phyloP scores from a whole-genome alignment of 2,797 vertebrate genomes.

The Heteromormyrus szaboi region DNA sequence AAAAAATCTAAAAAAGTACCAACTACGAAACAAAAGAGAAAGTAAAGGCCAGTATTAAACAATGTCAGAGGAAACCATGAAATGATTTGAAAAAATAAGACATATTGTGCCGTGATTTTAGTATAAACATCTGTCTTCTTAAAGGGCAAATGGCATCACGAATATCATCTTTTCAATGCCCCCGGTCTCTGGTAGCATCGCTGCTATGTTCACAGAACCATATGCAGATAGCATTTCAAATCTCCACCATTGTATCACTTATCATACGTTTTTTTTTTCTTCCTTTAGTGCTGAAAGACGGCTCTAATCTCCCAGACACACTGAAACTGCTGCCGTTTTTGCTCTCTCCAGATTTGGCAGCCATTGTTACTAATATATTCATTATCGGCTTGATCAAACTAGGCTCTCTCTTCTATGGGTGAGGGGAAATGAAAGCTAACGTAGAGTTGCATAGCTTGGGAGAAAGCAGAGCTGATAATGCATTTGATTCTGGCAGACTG shows the following conservation, averaged over 20 bases:
- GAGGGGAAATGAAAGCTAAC: background rate
- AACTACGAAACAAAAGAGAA: background rate
- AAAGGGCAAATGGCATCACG: background rate
- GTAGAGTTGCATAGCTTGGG: background rate
- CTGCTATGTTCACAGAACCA: background rate
- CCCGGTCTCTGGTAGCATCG: background rate
- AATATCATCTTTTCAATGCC: background rate
- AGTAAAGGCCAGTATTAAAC: background rate
- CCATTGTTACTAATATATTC: background rate
- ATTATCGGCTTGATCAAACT: conserved; percentile 12
- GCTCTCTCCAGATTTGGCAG: background rate
- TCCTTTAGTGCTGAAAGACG: background rate
- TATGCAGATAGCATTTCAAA: background rate
- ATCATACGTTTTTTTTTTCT: background rate
- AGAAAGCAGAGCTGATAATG: background rate
- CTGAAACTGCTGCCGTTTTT: background rate
- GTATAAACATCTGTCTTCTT: background rate
- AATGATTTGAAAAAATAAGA: background rate
- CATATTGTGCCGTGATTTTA: background rate
- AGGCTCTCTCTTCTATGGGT: background rate
- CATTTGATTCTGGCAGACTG: background rate
- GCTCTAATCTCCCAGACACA: conserved; percentile 1
- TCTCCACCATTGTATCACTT: background rate
- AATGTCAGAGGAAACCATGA: background rate
- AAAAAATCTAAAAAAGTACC: background rate